phyloP scores from a whole-genome alignment of 2,797 vertebrate genomes.

The Thunnus albacares region DNA sequence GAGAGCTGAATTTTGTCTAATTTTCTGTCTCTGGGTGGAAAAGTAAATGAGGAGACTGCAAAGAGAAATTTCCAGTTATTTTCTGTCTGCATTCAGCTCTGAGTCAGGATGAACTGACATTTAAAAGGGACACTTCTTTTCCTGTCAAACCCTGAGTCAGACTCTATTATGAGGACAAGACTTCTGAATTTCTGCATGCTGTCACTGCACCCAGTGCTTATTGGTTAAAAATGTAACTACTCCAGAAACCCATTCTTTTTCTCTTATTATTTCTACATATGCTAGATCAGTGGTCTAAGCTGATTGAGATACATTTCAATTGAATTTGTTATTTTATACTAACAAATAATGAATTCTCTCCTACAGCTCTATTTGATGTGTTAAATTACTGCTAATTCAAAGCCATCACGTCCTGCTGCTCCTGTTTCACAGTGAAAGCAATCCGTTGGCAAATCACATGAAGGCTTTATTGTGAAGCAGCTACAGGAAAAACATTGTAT shows the following conservation, averaged over 20 bases:
- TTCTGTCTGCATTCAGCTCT: constrained; percentile 2
- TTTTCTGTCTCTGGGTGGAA: not conserved
- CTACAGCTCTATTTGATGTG: not conserved
- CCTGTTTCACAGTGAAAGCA: not conserved
- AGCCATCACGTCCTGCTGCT: not conserved
- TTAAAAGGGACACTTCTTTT: not conserved
- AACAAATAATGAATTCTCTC: not conserved
- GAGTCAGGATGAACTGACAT: not conserved
- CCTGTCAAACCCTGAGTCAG: not conserved
- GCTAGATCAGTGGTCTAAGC: not conserved
- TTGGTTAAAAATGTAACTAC: not conserved
- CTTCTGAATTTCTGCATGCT: not conserved
- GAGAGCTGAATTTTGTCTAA: not conserved
- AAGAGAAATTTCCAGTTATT: not conserved
- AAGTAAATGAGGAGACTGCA: not conserved
- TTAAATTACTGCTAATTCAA: not conserved
- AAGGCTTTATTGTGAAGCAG: not conserved
- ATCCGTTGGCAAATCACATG: not conserved
- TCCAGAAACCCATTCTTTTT: not conserved
- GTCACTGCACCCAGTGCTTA: not conserved
- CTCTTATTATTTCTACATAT: not conserved
- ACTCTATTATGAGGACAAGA: not conserved
- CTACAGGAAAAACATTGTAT: not conserved
- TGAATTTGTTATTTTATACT: not conserved
- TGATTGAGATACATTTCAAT: not conserved